phyloP scores from a whole-genome alignment of 2,888 invertebrate genomes.

The Druceiella hillmani region DNA sequence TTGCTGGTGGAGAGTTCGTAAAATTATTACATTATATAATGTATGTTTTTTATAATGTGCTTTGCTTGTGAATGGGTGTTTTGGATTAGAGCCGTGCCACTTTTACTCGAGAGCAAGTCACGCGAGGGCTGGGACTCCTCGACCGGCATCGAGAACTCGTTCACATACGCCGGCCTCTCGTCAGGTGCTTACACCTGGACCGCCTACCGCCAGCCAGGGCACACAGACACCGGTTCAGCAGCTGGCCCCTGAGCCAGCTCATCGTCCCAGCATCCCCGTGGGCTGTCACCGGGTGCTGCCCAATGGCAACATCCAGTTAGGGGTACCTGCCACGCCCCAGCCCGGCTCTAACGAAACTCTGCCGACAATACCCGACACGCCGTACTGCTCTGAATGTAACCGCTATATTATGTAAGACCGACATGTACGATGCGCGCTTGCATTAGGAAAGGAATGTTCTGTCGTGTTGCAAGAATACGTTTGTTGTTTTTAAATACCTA shows the following conservation, averaged over 20 bases:
- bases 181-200: constrained; percentile 29
- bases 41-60: neutral
- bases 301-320: constrained; percentile 49
- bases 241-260: constrained; percentile 36
- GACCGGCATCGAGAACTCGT: constrained; percentile 51
- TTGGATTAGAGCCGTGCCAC: constrained; percentile 45
- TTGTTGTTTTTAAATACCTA: too few relatives aligned
- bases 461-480: too few relatives aligned
- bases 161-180: constrained; percentile 40
- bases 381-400: constrained; percentile 80
- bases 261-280: constrained; percentile 50
- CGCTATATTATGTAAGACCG: constrained; percentile 86
- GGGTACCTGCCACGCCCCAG: constrained; percentile 33
- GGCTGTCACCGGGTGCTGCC: constrained; percentile 49
- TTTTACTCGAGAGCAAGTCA: constrained; percentile 76
- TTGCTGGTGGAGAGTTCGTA: too few relatives aligned
- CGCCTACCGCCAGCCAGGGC: constrained; percentile 30
- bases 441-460: too few relatives aligned
- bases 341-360: constrained; percentile 31
- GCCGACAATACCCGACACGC: constrained; percentile 52
- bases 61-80: constrained; percentile 2
- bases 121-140: constrained; percentile 62
- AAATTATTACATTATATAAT: too few relatives aligned
- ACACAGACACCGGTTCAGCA: constrained; percentile 29
- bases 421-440: too few relatives aligned